A percentile compares a stretch with the other conserved stretches of the same genome.
These are phyloP conservation scores for Stramonita haemastoma DNA, from an alignment of 2,888 invertebrate genomes.

Conservation along the genomic window DNA sequence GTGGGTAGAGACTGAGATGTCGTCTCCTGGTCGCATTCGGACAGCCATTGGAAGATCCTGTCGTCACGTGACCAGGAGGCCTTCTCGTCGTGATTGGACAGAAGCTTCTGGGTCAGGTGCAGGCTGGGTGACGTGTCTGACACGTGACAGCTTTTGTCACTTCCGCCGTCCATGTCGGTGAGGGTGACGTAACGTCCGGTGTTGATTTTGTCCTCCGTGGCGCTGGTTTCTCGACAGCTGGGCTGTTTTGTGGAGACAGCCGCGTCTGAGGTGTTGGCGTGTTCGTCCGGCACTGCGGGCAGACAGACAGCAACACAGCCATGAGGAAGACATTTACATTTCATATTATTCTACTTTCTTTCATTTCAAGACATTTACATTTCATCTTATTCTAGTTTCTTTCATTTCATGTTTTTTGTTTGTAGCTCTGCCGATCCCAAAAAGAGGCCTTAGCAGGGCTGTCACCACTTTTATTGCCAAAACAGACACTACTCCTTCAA, in stretches of 20 bases:
- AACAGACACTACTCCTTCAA: too few species aligned
- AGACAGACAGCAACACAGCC: neutral
- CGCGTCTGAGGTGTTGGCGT: constrained; percentile 38
- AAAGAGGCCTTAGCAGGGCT: too few species aligned
- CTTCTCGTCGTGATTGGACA: constrained; percentile 15
- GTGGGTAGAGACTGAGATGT: constrained; percentile 32
- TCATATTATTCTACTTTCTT: too few species aligned
- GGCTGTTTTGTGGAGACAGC: constrained; percentile 32
- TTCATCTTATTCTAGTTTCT: too few species aligned
- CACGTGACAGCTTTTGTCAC: constrained; percentile 23
- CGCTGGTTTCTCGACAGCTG: constrained; percentile 7
- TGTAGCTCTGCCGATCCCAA: too few species aligned
- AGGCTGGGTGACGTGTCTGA: constrained; percentile 6
- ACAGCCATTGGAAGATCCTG: constrained; percentile 40
- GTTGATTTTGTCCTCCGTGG: constrained; percentile 14
- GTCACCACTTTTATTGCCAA: too few species aligned
- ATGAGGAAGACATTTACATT: neutral
- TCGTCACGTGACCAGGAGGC: constrained; percentile 34
- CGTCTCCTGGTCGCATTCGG: constrained; percentile 39
- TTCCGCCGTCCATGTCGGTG: constrained; percentile 36
- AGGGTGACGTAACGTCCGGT: constrained; percentile 34
- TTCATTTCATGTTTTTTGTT: too few species aligned
- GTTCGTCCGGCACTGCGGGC: constrained; percentile 37
- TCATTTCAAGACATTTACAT: neutral
- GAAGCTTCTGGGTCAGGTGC: constrained; percentile 33